Base-by-base conservation (phyloP, 1,140 invertebrate genomes). In the Papilio dardanus region DNA sequence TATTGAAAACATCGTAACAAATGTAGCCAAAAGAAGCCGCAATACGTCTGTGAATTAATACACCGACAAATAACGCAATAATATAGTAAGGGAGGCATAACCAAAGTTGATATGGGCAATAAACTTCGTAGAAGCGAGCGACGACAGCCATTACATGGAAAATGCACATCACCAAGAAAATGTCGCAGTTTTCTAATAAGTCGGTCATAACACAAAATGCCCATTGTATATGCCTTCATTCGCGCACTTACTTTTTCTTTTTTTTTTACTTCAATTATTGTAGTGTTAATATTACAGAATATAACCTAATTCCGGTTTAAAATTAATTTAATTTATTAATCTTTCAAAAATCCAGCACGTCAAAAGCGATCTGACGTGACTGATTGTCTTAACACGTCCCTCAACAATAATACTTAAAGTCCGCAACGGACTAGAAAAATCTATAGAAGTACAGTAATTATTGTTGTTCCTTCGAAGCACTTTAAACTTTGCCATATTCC, bases 71-170 rank as follows among this genome's bases (percentile, higher is more conserved):
- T 83, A 85, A 84, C 83, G 81, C 78, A 74, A 85, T 82, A 82
- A 79, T 76, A 85, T 80, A 75, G 77, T 81, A 79, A 83, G 82
- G 82, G 46, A 54, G 42, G 82, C 80, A 81, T 82, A 77, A 83
- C 78, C 84, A 83, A 87, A 90, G 82, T 88, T 91, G 89, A 92
- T 91, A 92, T 91, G 91, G 89, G 89, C 82, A 90, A 92, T 92
- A 92, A 92, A 90, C 74, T 83, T 79, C 76, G 81, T 86, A 81
- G 86, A 87, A 87, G 83, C 85, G 77, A 77, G 74, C 82, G 81
- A 81, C 88, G 80, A 88, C 79, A 81, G 88, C 87, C 87, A 88
- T 91, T 91, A 89, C 88, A 86, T 81, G 80, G 83, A 80, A 83
- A 88, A 86, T 85, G 86, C 83, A 86, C 76, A 81, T 79, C 80